Evolutionary conservation across 2,888 invertebrate species (phyloP).

Genomic region (Rhaphigaster nebulosa): DNA sequence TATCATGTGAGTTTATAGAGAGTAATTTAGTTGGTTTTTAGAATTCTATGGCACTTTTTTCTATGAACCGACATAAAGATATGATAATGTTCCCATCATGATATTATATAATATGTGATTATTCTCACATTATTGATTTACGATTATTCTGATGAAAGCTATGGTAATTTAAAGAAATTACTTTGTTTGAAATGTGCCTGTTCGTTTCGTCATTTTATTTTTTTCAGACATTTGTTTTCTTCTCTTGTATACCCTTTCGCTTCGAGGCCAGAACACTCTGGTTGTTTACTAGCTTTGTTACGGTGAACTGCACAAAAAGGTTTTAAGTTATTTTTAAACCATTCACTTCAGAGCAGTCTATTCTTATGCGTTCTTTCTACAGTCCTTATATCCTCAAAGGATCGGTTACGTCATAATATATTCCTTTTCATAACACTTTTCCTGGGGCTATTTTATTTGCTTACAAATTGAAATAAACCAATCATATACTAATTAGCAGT

Average conservation of each 20-base stretch:
- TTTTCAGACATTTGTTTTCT: neutral
- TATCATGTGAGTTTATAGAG: no score
- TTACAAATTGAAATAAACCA: neutral
- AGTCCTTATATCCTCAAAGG: neutral
- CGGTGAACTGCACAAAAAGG: neutral
- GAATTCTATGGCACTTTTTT: no score
- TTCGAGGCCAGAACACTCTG: neutral
- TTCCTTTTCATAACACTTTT: neutral
- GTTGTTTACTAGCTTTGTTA: neutral
- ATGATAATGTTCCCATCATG: no score
- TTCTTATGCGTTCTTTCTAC: neutral
- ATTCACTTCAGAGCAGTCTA: neutral
- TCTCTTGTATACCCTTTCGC: neutral
- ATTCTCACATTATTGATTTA: no score
- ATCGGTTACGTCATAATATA: neutral
- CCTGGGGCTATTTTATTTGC: neutral
- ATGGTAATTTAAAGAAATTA: no score
- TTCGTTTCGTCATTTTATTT: neutral
- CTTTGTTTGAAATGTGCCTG: neutral
- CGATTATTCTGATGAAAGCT: no score
- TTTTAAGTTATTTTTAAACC: neutral
- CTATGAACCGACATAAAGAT: no score
- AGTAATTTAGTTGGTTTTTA: no score
- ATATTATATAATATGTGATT: no score
- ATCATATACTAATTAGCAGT: neutral